Base-by-base conservation (phyloP, 2,113 vertebrate genomes). In the Apaloderma vittatum region DNA sequence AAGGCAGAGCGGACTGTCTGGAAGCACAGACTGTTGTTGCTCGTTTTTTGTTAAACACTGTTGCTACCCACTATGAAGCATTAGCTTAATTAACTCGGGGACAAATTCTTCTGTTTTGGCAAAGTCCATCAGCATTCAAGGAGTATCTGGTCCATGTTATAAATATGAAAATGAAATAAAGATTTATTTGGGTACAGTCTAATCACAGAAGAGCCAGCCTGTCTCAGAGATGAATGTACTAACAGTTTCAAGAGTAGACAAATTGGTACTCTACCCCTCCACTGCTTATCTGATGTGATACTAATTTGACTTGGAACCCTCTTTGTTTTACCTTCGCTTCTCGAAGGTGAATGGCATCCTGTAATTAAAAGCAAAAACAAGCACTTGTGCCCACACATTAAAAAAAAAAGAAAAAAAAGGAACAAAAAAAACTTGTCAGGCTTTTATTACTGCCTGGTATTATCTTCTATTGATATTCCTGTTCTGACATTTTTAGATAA, bases 171-270 rank as follows among this genome's bases (percentile, higher is more conserved):
- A 87, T 83, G 78, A 94, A 93, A 93, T 65, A 30, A 81, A 91
- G 86, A 94, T 95, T 94, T 94, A 82, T 96, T 93, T 94, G 77
- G 46, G 49, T 87, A 70, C 40, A 85, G 27, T 76, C 52, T 95
- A 86, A 93, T 97, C 58, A 66, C 54, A 81, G 86, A 85, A 92
- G 51, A 96, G 66, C 48, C 62, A 92, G 67, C 34, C 29, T 93
- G 80, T 84, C 70, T 89, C 51, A 36, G 76, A 93, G 93, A 88
- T 80, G 93, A 95, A 92, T 92, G 48, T 75, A 70, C 90, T 94
- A 88, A 93, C 92, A 95, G 81, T 96, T 97, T 95, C 90, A 94
- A 85, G 80, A 85, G 79, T 5, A 96, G 93, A 86, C 75, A 96
- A 82, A 95, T 90, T 70, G 77, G 48, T 90, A 78, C 61, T 97